These are phyloP conservation scores for Acipenser oxyrinchus DNA, from an alignment of 2,797 vertebrate genomes.

Conservation along the genomic window DNA sequence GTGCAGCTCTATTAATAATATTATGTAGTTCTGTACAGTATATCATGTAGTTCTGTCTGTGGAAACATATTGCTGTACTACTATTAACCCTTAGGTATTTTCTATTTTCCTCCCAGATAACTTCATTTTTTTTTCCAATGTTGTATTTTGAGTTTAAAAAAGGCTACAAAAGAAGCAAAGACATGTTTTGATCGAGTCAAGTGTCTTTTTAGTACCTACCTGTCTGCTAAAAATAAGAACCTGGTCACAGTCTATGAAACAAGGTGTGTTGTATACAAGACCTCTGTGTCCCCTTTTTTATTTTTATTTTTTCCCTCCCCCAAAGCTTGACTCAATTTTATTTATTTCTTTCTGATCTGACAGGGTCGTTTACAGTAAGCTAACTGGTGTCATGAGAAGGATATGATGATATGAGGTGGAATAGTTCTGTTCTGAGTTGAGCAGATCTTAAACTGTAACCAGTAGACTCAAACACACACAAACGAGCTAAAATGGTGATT, in stretches of 20 bases:
- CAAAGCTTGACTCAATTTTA: constrained; percentile 89
- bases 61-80: neutral
- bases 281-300: constrained; percentile 48
- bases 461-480: constrained; percentile 93
- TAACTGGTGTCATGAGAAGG: constrained; percentile 82
- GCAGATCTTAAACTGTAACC: constrained; percentile 82
- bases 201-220: constrained; percentile 43
- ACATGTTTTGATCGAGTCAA: constrained; percentile 52
- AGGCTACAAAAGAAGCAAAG: constrained; percentile 33
- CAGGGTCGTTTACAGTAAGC: constrained; percentile 97
- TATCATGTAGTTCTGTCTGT: neutral
- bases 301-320: no score
- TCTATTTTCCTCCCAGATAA: constrained; percentile 5
- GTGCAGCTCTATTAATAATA: neutral
- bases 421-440: constrained; percentile 93
- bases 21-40: neutral
- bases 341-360: constrained; percentile 99
- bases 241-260: constrained; percentile 11
- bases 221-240: neutral
- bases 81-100: neutral
- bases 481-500: constrained; percentile 98
- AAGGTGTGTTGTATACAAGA: constrained; percentile 51
- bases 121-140: constrained; percentile 10
- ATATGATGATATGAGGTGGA: constrained; percentile 94
- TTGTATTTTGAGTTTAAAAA: constrained; percentile 4